Evolutionary conservation across 2,888 invertebrate genomes (phyloP), one percentile per base, ranked within the genome.

Genomic region (Drosophila eohydei): DNA sequence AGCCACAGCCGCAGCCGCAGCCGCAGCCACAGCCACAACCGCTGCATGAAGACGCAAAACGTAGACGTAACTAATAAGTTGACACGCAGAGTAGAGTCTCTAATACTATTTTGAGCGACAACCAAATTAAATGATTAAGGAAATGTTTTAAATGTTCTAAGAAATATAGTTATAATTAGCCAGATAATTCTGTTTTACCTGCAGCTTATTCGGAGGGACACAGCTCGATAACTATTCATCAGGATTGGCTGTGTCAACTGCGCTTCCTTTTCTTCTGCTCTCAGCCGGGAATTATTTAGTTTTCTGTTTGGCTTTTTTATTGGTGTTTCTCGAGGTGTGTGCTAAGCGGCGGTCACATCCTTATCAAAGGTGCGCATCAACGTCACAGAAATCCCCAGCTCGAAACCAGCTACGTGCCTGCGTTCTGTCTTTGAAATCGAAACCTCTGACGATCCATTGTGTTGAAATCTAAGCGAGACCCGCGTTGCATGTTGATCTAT

Each of bases 351-450:
- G 55, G 65, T 58, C 70, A 68, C 61, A 80, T 88, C 84, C 89
- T 88, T 88, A 84, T 84, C 84, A 72, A 80, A 88, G 89, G 89
- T 83, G 89, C 84, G 83, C 89, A 84, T 88, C 84, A 81, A 73
- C 87, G 89, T 78, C 84, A 80, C 87, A 76, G 68, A 72, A 61
- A 73, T 80, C 61, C 67, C 84, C 74, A 36, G 14, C 63, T 71
- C 50, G 50, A n/a, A 36, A 44, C 63, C 38, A 63, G 56, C 70
- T 83, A 89, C 89, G 89, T 84, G 89, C 74, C 71, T 71, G 72
- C 60, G 63, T 71, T 71, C 67, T 65, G 71, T 69, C 88, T 89
- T 86, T 86, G 86, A 86, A 86, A 86, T 86, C 79, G 86, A 86
- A 82, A 89, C 86, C 88, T 55, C 73, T 60, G 78, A 74, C 74